Evolutionary conservation across 2,113 vertebrate genomes (phyloP).

Genomic region (Ancistrus triradiatus): DNA sequence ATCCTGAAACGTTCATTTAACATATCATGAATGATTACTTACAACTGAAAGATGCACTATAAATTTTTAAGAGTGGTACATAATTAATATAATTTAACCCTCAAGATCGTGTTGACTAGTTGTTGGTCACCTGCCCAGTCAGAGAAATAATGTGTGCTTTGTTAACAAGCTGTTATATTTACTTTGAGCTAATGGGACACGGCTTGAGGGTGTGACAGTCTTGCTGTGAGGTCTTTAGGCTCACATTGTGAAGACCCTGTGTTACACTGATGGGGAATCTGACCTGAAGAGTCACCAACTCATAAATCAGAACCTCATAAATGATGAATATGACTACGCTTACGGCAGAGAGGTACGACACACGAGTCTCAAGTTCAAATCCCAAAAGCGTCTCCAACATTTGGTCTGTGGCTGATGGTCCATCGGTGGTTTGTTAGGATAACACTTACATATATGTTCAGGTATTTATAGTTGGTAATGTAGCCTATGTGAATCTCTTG

Average conservation of each 20-base stretch:
- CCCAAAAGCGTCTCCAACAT: constrained; percentile 30
- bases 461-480: constrained; percentile 22
- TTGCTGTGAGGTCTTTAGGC: constrained; percentile 32
- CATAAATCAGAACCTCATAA: constrained; percentile 46
- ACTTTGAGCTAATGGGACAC: not conserved
- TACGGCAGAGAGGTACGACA: constrained; percentile 40
- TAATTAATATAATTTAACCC: not conserved
- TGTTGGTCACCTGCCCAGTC: not conserved
- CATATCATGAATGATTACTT: not conserved
- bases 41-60: not conserved
- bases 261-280: constrained; percentile 33
- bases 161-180: constrained; percentile 1
- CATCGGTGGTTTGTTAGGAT: not conserved
- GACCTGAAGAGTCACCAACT: constrained; percentile 39
- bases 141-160: not conserved
- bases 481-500: constrained; percentile 16
- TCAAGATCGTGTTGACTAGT: not conserved
- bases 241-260: constrained; percentile 20
- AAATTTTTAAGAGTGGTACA: not conserved
- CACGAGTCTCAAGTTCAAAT: constrained; percentile 37
- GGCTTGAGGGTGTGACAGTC: constrained; percentile 22
- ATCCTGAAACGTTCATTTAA: constrained; percentile 31
- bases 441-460: constrained; percentile 1
- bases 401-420: constrained; percentile 8
- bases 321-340: constrained; percentile 43